Percentiles rank a stretch among this genome's conserved stretches.
These are phyloP conservation scores for Rhodeus uyekii DNA, from an alignment of 2,797 vertebrate species.

Conservation along the genomic window DNA sequence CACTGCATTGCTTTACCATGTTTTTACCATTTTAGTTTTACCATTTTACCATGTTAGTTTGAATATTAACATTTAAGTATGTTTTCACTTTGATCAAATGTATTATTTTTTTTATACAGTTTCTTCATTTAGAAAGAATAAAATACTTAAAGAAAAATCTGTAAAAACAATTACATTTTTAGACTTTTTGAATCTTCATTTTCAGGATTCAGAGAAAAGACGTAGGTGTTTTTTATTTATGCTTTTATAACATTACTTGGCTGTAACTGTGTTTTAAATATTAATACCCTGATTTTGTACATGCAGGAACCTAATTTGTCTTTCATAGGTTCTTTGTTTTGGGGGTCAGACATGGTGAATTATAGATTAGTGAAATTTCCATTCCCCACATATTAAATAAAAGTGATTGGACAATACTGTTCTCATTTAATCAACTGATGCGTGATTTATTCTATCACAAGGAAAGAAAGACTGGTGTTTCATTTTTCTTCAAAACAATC, in stretches of 20 bases:
- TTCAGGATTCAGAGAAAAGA: neutral
- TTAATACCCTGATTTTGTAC: constrained; percentile 22
- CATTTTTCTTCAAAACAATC: neutral
- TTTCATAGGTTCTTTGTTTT: neutral
- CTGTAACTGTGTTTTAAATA: constrained; percentile 40
- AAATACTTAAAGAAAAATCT: neutral
- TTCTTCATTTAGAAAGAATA: neutral
- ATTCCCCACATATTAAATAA: constrained; percentile 7
- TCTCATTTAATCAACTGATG: neutral
- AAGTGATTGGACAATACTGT: neutral
- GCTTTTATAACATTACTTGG: neutral
- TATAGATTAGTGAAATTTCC: constrained; percentile 11
- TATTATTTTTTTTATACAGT: neutral
- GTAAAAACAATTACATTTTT: neutral
- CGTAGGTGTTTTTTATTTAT: neutral
- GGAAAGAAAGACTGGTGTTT: neutral
- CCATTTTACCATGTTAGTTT: neutral
- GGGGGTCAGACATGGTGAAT: neutral
- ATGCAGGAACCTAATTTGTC: constrained; percentile 9
- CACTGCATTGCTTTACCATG: no score
- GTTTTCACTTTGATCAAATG: neutral
- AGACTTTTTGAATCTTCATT: neutral
- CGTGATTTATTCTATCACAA: neutral
- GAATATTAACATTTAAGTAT: neutral
- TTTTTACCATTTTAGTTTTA: no score